phyloP scores from a whole-genome alignment of 2,113 vertebrate genomes.

The Synchiropus splendidus region DNA sequence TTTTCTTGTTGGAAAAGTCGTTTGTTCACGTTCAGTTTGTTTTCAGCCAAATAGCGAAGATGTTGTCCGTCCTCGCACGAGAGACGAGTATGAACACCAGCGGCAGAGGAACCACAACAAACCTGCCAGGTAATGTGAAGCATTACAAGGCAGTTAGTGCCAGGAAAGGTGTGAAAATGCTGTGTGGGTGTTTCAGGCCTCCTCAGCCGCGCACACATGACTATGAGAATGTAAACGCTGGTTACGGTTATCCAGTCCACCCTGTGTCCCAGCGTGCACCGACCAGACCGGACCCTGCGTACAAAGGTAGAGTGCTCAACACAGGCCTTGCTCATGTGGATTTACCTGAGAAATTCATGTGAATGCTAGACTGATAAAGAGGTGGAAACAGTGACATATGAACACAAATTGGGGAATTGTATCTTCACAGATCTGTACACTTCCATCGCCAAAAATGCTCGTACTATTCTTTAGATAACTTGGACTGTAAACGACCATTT shows the following conservation, averaged over 20 bases:
- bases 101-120: constrained; percentile 72
- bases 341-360: no score
- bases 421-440: no score
- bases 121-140: constrained; percentile 62
- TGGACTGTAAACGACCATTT: no score
- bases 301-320: constrained; percentile 53
- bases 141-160: neutral
- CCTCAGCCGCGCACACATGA: constrained; percentile 54
- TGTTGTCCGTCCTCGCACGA: constrained; percentile 64
- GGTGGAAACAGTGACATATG: no score
- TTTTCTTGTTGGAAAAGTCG: neutral
- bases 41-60: constrained; percentile 62
- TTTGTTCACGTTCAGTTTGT: constrained; percentile 14
- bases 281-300: constrained; percentile 58
- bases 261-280: constrained; percentile 41
- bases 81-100: constrained; percentile 72
- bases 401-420: no score
- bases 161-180: neutral
- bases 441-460: no score
- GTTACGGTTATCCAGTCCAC: constrained; percentile 49
- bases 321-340: no score
- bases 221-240: constrained; percentile 64
- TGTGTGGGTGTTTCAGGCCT: constrained; percentile 37
- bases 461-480: no score
- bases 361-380: no score